Base-by-base conservation (phyloP, 2,888 invertebrate genomes). In the Ypsolopha sequella region DNA sequence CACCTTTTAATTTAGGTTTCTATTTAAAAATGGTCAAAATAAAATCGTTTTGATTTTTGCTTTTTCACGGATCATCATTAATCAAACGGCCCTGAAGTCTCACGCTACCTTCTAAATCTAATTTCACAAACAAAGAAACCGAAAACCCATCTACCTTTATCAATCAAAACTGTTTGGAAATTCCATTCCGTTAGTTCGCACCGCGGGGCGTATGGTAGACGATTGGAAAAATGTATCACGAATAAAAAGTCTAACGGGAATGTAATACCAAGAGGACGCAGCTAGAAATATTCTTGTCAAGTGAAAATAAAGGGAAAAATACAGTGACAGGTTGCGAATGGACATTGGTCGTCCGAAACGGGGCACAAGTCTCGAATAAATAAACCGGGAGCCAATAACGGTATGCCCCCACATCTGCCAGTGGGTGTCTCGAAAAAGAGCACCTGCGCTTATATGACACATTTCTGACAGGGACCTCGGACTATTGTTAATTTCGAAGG, bases 91-190 rank as follows among this genome's bases (percentile, higher is more conserved):
- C 78, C 77, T 76, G 76, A 77, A 82, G 75, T 75, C 77, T 75
- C 73, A 72, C 76, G 76, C 76, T 73, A 76, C 74, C 77, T 78
- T 69, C 77, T 64, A 73, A 80, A 82, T 80, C 80, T 80, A 82
- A 85, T 82, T 82, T 78, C 70, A 76, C 76, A 82, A 85, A 84
- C 82, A 84, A 84, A 82, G 80, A 82, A 84, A 80, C 73, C 77
- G 79, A 77, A 82, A 82, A 76, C 75, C 79, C 76, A 81, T 84
- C 84, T 82, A 84, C 84, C 82, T 82, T 81, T 85, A 84, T 84
- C 86, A 84, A 84, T 86, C 82, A 84, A 82, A 86, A 84, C 77
- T 79, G 78, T 80, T 81, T 77, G 80, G 80, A 85, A 86, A 80
- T 81, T 85, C 73, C 79, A 80, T 85, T 80, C 76, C 70, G 78